Percentiles rank a stretch among this genome's conserved stretches.
Conservation (phyloP, 2,113 vertebrate genomes). For the Chloropsis hardwickii region DNA sequence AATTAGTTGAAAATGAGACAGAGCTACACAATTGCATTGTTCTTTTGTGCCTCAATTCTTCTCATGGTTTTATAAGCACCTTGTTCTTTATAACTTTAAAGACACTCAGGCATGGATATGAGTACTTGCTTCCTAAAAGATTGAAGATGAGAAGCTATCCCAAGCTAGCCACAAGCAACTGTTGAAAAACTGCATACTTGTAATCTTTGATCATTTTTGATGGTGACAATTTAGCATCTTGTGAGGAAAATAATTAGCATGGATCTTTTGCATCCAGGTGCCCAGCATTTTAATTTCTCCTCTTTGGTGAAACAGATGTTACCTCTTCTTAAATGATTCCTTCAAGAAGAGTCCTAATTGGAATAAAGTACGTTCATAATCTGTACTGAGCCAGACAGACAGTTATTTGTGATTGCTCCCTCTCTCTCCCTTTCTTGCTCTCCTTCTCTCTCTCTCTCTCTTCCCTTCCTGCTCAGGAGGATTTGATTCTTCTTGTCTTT, state of each 20-base stretch:
- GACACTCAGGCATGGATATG: background rate
- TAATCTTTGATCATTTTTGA: background rate
- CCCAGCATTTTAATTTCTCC: background rate
- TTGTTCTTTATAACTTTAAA: background rate
- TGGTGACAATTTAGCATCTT: background rate
- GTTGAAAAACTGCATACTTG: background rate
- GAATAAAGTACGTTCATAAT: background rate
- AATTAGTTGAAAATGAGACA: background rate
- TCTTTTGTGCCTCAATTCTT: background rate
- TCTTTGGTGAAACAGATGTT: background rate
- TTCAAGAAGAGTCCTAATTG: background rate
- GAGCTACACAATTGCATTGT: background rate
- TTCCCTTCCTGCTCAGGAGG: background rate
- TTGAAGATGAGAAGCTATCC: background rate
- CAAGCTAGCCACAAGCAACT: background rate
- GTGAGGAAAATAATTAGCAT: background rate
- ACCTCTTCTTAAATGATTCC: background rate
- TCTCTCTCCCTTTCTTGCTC: too few relatives aligned
- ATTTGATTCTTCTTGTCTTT: background rate
- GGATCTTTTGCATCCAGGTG: background rate
- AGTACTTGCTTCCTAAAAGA: background rate
- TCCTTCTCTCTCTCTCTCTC: too few relatives aligned
- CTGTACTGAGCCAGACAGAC: background rate
- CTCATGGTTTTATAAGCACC: background rate
- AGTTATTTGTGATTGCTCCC: background rate